Conservation (phyloP, 2,797 vertebrate genomes). For the Paramormyrops hopkinsi region DNA sequence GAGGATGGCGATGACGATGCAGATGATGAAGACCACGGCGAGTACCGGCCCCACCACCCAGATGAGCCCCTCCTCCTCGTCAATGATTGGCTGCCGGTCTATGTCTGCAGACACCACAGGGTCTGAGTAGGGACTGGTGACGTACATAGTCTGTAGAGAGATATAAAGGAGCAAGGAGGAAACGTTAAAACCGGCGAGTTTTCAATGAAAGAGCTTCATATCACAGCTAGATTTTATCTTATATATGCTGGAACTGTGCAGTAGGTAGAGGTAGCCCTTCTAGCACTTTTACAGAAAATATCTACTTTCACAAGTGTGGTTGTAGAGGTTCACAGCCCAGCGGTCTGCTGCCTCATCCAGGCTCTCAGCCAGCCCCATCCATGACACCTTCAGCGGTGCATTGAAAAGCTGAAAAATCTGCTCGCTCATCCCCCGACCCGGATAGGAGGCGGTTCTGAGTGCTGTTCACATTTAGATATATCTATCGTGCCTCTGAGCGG, state of each 20-base stretch:
- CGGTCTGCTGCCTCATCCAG: background rate
- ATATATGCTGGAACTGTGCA: background rate
- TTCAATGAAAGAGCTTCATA: background rate
- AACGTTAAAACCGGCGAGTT: background rate
- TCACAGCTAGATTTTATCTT: background rate
- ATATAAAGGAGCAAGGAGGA: background rate
- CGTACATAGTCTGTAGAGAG: constrained; percentile 78
- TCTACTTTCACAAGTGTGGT: background rate
- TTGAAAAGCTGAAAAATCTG: background rate
- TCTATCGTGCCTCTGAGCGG: background rate
- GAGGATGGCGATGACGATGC: constrained; percentile 97
- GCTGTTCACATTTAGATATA: background rate
- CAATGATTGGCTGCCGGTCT: constrained; percentile 91
- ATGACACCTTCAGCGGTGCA: background rate
- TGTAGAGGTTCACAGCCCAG: background rate
- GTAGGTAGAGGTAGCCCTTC: background rate
- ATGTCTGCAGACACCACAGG: constrained; percentile 87
- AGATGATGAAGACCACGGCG: constrained; percentile 98
- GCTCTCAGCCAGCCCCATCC: background rate
- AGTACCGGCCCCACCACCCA: constrained; percentile 98
- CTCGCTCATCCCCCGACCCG: background rate
- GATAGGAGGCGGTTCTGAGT: background rate
- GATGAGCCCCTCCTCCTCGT: constrained; percentile 95
- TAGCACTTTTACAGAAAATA: background rate
- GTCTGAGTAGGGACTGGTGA: constrained; percentile 94